A percentile compares a stretch with the other conserved stretches of the same genome.
Conservation (phyloP, 2,888 invertebrate genomes). For the Lagria hirta region DNA sequence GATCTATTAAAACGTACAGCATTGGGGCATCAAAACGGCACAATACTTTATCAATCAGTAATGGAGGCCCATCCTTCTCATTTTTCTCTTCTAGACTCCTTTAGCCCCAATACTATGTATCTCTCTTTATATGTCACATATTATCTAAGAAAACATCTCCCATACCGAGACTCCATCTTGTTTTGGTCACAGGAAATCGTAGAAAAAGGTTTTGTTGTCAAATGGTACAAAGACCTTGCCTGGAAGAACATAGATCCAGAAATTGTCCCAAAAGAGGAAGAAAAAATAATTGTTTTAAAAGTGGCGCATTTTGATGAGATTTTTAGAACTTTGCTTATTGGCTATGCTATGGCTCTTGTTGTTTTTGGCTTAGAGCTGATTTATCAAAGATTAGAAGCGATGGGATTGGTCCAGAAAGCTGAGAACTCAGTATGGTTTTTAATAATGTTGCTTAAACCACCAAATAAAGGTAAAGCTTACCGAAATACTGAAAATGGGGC, state of each 20-base stretch:
- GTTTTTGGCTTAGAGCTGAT: slow-evolving; percentile 28
- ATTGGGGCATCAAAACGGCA: slow-evolving; percentile 9
- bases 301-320: slow-evolving; percentile 34
- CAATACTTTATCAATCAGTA: slow-evolving; percentile 19
- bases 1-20: slow-evolving; percentile 19
- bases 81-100: slow-evolving; percentile 1
- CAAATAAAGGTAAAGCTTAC: too few relatives aligned
- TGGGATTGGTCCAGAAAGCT: slow-evolving; percentile 3
- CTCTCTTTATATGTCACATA: slow-evolving; percentile 28
- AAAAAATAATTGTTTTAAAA: slow-evolving; percentile 20
- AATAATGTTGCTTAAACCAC: slow-evolving; percentile 12
- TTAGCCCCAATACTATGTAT: slow-evolving; percentile 2
- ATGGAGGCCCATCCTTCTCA: slow-evolving; percentile 25
- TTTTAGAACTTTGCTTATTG: slow-evolving; percentile 26
- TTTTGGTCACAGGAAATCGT: slow-evolving; percentile 33
- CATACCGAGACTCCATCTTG: slow-evolving; percentile 25
- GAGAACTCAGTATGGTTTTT: slow-evolving; percentile 1
- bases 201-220: slow-evolving; percentile 32
- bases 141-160: slow-evolving; percentile 28
- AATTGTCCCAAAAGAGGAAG: slow-evolving; percentile 10
- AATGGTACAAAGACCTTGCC: slow-evolving; percentile 32
- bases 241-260: slow-evolving; percentile 14
- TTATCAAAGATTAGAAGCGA: slow-evolving; percentile 15
- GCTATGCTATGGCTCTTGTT: slow-evolving; percentile 17
- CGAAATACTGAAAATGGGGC: too few relatives aligned